Evolutionary conservation across 2,113 vertebrate genomes (phyloP).

Genomic region (Nannospalax galili): DNA sequence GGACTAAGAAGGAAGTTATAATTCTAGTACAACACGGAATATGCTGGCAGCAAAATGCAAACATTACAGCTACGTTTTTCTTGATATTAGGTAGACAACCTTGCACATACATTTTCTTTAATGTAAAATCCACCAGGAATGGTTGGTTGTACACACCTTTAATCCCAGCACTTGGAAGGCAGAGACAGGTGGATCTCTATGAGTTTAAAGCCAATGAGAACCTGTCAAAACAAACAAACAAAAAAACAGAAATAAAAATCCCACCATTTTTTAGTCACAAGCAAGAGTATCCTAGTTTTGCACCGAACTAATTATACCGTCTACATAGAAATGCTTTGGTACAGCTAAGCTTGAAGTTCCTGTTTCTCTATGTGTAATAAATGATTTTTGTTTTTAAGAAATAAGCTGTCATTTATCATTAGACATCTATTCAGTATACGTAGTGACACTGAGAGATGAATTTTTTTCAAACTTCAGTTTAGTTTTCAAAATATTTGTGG

Average conservation of each 20-base stretch:
- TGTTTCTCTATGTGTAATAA: neutral
- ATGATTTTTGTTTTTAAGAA: slow-evolving; percentile 17
- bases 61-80: slow-evolving; percentile 66
- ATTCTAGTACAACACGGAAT: neutral
- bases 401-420: slow-evolving; percentile 35
- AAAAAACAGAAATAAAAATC: slow-evolving; percentile 20
- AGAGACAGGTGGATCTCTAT: too few relatives aligned
- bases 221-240: too few relatives aligned
- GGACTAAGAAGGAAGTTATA: slow-evolving; percentile 65
- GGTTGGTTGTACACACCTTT: too few relatives aligned
- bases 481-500: slow-evolving; percentile 60
- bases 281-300: neutral
- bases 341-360: neutral
- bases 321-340: neutral
- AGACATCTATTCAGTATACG: slow-evolving; percentile 36
- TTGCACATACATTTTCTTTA: slow-evolving; percentile 20
- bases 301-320: slow-evolving; percentile 20
- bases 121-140: too few relatives aligned
- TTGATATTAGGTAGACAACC: neutral
- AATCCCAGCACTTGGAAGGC: too few relatives aligned
- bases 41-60: slow-evolving; percentile 64
- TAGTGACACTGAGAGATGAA: slow-evolving; percentile 39
- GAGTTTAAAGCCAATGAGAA: too few relatives aligned
- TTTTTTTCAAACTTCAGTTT: slow-evolving; percentile 44
- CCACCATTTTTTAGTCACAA: slow-evolving; percentile 34